These are phyloP conservation scores for Meganola albula DNA, from an alignment of 2,888 invertebrate species.

Conservation along the genomic window DNA sequence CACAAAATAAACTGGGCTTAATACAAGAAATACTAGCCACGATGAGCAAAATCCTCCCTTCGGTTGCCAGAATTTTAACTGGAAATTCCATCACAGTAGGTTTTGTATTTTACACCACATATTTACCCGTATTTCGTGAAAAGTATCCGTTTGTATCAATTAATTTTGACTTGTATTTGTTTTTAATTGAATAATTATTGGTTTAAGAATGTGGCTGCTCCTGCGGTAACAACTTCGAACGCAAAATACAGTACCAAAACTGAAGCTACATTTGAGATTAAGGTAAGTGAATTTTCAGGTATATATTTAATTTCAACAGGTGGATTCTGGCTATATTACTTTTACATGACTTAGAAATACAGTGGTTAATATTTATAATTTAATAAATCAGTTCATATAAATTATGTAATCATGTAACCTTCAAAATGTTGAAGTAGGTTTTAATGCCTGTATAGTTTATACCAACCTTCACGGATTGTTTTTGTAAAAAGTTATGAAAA, in stretches of 20 bases:
- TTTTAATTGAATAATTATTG: slow-evolving; percentile 5
- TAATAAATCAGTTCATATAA: no score
- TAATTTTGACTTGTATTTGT: background rate
- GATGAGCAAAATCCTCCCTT: slow-evolving; percentile 66
- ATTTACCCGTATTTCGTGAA: background rate
- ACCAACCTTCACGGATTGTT: no score
- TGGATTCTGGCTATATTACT: no score
- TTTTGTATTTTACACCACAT: slow-evolving; percentile 17
- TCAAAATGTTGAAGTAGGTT: no score
- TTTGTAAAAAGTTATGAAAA: no score
- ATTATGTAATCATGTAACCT: slow-evolving; percentile 61
- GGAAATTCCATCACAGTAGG: slow-evolving; percentile 53
- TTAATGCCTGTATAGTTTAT: no score
- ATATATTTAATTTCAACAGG: no score
- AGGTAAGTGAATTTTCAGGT: slow-evolving; percentile 54
- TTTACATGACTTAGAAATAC: no score
- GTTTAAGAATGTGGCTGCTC: slow-evolving; percentile 60
- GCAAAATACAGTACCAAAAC: slow-evolving; percentile 77
- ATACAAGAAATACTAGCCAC: slow-evolving; percentile 43
- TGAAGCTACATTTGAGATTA: slow-evolving; percentile 80
- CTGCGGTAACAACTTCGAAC: slow-evolving; percentile 52
- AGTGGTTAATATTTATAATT: no score
- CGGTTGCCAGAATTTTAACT: slow-evolving; percentile 52
- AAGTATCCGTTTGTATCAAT: no score
- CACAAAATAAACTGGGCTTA: slow-evolving; percentile 57